Evolutionary conservation across 2,113 vertebrate genomes (phyloP), one percentile per base, ranked within the genome.

Genomic region (Hippoglossus stenolepis): DNA sequence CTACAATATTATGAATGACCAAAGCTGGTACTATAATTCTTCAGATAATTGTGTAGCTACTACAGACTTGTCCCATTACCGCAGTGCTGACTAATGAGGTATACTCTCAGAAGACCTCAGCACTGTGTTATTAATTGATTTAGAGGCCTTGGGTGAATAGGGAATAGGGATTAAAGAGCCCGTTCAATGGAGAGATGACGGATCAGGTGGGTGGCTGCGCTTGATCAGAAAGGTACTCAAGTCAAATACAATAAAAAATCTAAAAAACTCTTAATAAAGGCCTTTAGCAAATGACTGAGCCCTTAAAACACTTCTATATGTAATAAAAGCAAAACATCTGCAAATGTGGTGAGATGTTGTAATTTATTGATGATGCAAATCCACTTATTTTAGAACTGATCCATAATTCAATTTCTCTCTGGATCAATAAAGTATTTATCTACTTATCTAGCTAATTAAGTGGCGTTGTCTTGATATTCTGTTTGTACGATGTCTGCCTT

Each of bases 101-200:
- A 58, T 58, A 49, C 68, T 78, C 40, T 63, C 45, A 43, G 15
- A 70, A 18, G 69, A 66, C 47, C 53, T 70, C n/a, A 56, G n/a
- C 26, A 0, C 31, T 20, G 58, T 18, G 56, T 82, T 81, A 54
- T 10, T 38, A 38, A 83, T 83, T 82, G 73, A 84, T 76, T 73
- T 63, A 3, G 23, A 73, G 18, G 40, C 61, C 61, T 66, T 1
- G 28, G 71, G 63, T 83, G 47, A 45, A 71, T 38, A 53, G 83
- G 75, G 53, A 56, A 49, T 17, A 24, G 43, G 73, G 75, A 64
- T 83, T 65, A 57, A 35, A 40, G 73, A 69, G 59, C 43, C 49
- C 40, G 35, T 63, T 45, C 63, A 43, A 23, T 74, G 31, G 40
- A 67, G 53, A 79, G 74, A 73, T 78, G 51, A 77, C 71, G 81